A percentile compares a stretch with the other conserved stretches of the same genome.
phyloP scores from a whole-genome alignment of 1,140 invertebrate species.

The Ceratosolen solmsi region DNA sequence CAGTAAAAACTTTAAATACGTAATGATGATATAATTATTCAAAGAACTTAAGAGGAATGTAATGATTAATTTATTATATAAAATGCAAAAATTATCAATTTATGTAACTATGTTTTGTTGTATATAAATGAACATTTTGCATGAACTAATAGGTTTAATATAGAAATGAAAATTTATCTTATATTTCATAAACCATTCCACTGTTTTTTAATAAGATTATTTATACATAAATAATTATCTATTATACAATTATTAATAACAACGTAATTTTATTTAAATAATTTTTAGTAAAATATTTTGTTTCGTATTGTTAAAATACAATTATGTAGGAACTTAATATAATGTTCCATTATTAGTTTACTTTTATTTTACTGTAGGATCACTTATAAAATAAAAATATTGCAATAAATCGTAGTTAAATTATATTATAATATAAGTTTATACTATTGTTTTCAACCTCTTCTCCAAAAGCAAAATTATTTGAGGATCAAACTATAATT shows the following conservation, averaged over 20 bases:
- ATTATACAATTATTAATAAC: neutral
- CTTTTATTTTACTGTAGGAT: slow-evolving; percentile 17
- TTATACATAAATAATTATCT: slow-evolving; percentile 37
- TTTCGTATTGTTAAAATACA: slow-evolving; percentile 25
- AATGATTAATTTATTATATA: too few species aligned
- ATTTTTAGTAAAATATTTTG: slow-evolving; percentile 35
- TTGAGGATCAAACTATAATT: too few species aligned
- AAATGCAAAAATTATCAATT: too few species aligned
- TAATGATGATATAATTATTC: too few species aligned
- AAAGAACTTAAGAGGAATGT: too few species aligned
- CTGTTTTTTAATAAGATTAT: slow-evolving; percentile 24
- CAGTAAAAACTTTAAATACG: too few species aligned
- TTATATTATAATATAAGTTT: neutral
- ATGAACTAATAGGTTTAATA: neutral
- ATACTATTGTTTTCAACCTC: neutral
- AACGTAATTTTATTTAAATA: slow-evolving; percentile 10
- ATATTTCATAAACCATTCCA: slow-evolving; percentile 13
- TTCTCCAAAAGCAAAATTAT: too few species aligned
- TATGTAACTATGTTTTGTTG: too few species aligned
- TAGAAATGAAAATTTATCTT: slow-evolving; percentile 3
- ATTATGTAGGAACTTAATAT: slow-evolving; percentile 4
- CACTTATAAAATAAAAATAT: slow-evolving; percentile 21
- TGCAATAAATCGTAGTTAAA: neutral
- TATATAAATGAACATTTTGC: neutral
- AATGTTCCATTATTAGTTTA: slow-evolving; percentile 12